Conservation (phyloP, 2,888 invertebrate species). For the Oscheius myriophilus region DNA sequence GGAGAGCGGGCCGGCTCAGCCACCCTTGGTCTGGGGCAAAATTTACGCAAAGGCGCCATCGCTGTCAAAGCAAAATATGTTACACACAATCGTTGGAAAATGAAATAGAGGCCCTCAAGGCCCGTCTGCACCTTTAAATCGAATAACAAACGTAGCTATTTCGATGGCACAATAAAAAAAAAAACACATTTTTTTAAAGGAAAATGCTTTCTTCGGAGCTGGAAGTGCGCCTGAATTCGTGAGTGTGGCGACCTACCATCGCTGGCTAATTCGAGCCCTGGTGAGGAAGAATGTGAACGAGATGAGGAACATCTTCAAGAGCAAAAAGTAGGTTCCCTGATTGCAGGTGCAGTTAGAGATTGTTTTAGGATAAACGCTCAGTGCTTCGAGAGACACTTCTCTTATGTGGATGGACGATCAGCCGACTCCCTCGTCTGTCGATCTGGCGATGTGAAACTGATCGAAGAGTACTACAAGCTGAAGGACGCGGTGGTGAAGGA, state of each 20-base stretch:
- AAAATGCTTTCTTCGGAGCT: conserved; percentile 41
- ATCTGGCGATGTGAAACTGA: conserved; percentile 39
- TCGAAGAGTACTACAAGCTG: conserved; percentile 42
- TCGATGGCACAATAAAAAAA: too few relatives aligned
- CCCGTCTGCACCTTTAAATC: too few relatives aligned
- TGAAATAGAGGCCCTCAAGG: too few relatives aligned
- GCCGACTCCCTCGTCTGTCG: conserved; percentile 27
- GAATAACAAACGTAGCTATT: too few relatives aligned
- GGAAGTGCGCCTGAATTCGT: conserved; percentile 34
- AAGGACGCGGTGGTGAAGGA: conserved; percentile 28
- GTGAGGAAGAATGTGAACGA: conserved; percentile 39
- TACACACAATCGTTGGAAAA: too few relatives aligned
- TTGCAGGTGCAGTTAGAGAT: background rate
- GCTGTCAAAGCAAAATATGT: too few relatives aligned
- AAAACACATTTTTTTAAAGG: conserved; percentile 11
- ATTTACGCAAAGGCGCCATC: too few relatives aligned
- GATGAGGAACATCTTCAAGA: conserved; percentile 42
- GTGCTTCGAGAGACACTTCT: conserved; percentile 23
- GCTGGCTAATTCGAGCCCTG: conserved; percentile 45
- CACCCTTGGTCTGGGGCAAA: too few relatives aligned
- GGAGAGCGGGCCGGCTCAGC: too few relatives aligned
- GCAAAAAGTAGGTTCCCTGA: conserved; percentile 31
- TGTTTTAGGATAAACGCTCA: background rate
- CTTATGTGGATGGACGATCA: conserved; percentile 27
- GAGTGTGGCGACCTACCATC: conserved; percentile 33